Evolutionary conservation across 1,140 invertebrate species (phyloP).

Genomic region (Formica selysi): DNA sequence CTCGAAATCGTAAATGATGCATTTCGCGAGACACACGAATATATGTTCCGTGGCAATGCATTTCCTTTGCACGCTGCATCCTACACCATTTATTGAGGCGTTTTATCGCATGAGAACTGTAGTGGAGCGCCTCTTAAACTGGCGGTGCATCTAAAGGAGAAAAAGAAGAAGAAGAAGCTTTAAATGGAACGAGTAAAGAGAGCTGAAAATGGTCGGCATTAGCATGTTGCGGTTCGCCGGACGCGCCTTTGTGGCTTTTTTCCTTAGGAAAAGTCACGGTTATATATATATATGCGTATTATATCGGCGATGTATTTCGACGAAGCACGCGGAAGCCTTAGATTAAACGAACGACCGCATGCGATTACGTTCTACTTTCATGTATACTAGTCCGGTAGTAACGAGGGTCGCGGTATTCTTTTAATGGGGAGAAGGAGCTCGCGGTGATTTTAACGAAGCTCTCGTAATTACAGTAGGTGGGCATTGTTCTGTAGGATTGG

Average conservation of each 20-base stretch:
- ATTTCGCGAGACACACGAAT: slow-evolving; percentile 1
- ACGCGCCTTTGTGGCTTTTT: neutral
- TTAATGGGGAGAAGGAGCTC: slow-evolving; percentile 1
- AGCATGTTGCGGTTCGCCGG: slow-evolving; percentile 40
- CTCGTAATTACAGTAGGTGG: slow-evolving; percentile 61
- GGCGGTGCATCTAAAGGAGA: neutral
- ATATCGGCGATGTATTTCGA: too few relatives aligned
- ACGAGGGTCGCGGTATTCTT: slow-evolving; percentile 16
- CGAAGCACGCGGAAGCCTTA: slow-evolving; percentile 27
- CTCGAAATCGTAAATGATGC: slow-evolving; percentile 4
- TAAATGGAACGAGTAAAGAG: slow-evolving; percentile 3
- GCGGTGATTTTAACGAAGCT: slow-evolving; percentile 66
- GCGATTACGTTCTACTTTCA: slow-evolving; percentile 36
- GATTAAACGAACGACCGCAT: neutral
- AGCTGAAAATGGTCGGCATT: slow-evolving; percentile 35
- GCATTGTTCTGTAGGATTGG: slow-evolving; percentile 65
- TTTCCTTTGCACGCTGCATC: neutral
- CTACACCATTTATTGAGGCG: slow-evolving; percentile 24
- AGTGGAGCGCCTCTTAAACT: slow-evolving; percentile 21
- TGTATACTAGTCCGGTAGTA: neutral
- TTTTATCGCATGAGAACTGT: slow-evolving; percentile 58
- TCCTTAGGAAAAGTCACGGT: neutral
- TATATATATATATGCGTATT: too few relatives aligned
- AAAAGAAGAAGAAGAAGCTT: neutral
- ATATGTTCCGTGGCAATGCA: neutral